Base-by-base conservation (phyloP, 2,888 invertebrate species). In the Scaptomyza cyrtandrae region DNA sequence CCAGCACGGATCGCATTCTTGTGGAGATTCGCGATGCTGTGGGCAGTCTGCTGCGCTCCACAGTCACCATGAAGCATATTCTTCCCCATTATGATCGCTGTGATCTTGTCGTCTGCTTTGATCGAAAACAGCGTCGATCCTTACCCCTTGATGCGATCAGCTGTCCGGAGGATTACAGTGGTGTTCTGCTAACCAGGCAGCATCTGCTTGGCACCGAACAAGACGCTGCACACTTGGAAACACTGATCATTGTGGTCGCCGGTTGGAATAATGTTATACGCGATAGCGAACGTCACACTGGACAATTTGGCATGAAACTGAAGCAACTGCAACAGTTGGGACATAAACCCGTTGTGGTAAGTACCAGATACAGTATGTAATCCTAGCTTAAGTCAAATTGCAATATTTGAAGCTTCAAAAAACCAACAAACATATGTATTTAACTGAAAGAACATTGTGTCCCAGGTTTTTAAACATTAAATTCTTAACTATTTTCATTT, bases 11-110 rank as follows among this genome's bases (percentile, higher is more conserved):
- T 88, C 93, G 90, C 76, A 92, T 95, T 82, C 91, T 94, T 56
- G 74, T 95, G 43, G 94, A 95, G 86, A 90, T 95, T 0, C 91
- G 93, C n/a, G 93, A 93, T 54, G 85, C 92, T 0, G 77, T 94
- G 4, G 91, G 91, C 65, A 89, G 92, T 43, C 82, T 93, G n/a
- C 91, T 94, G 41, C 94, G 93, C 0, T 85, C 92, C 19, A 91
- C 55, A 0, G 45, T 93, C 0, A 90, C 93, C 6, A 75, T 92
- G 2, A 91, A 90, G 58, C 95, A 95, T 88, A 91, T 96, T 69
- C 88, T 97, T 70, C 95, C 96, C 9, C 96, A 96, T 81, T 95
- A 94, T 87, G 93, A 94, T 75, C 93, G 93, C 90, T 93, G 94
- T 92, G 95, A 95, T 91, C 88, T 95, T 31, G 91, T 96, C 16